Evolutionary conservation across 2,888 invertebrate species (phyloP), one percentile per base, ranked within the genome.

Genomic region (Autographa pulchrina): DNA sequence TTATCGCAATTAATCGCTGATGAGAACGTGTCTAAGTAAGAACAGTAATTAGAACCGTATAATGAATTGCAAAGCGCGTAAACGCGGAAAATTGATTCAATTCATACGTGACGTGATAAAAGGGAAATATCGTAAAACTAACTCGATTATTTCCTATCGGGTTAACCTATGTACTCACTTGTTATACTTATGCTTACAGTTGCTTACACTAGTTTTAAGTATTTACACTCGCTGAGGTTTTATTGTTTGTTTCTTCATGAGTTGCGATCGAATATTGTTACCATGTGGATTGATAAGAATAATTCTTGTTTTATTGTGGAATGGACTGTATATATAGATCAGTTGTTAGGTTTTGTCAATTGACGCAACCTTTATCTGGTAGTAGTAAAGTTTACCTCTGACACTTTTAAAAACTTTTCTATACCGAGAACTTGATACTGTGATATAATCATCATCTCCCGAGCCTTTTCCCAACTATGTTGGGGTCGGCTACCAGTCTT

Each of bases 1-100:
- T n/a, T 56, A 64, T 18, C 43, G 18, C 48, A 58, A 66, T 62
- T 48, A 43, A 59, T 48, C 38, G 9, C 11, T 41, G 18, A 65
- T 59, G 25, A 48, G 61, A 31, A 60, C 65, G 56, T 66, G 61
- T 56, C 61, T 18, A 70, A 61, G 43, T 68, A 75, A 70, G 59
- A 75, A 72, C 65, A 65, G 60, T 64, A 74, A 81, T 83, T 77
- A 78, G 68, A 68, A 73, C 41, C 66, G 63, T 63, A 72, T 74
- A 64, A 79, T 65, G 76, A 76, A 79, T 81, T 74, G 76, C 71
- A 73, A 41, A 70, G 72, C 31, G 75, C 68, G 70, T 72, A 85
- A 80, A 81, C 65, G 75, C 73, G 73, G 74, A 83, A 84, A 85
- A 84, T 85, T 81, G 75, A 74, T 78, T 81, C 65, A 78, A 77